Conservation (phyloP, 2,797 vertebrate genomes). For the Peromyscus attwateri region DNA sequence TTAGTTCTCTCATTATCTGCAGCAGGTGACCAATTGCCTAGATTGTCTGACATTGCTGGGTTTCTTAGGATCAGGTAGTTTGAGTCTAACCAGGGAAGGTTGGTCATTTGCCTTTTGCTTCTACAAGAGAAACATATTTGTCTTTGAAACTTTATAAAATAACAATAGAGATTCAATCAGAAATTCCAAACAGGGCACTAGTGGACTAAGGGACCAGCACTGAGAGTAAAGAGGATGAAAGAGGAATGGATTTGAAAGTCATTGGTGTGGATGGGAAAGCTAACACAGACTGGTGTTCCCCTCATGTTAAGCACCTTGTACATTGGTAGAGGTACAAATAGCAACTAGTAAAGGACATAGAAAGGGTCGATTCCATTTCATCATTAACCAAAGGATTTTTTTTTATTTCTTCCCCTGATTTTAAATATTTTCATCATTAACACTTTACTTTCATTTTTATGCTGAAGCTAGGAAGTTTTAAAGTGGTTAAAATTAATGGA, state of each 20-base stretch:
- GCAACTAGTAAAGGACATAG: background rate
- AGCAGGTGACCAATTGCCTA: background rate
- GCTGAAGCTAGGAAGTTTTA: background rate
- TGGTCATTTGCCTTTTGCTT: background rate
- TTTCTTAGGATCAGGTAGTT: background rate
- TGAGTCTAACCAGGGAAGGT: background rate
- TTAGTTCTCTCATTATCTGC: background rate
- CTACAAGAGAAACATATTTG: background rate
- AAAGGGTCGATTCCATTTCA: background rate
- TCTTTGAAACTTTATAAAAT: background rate
- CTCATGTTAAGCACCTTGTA: background rate
- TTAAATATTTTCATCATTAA: background rate
- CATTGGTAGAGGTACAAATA: background rate
- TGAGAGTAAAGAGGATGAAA: background rate
- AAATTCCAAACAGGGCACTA: background rate
- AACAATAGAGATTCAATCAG: background rate
- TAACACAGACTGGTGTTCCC: constrained; percentile 37
- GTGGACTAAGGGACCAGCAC: background rate
- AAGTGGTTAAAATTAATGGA: constrained; percentile 43
- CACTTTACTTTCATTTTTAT: constrained; percentile 5
- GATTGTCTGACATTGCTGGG: background rate
- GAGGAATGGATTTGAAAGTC: background rate
- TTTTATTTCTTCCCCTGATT: background rate
- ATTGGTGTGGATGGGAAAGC: background rate
- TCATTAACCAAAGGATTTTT: background rate